Evolutionary conservation across 2,113 vertebrate genomes (phyloP), one percentile per base, ranked within the genome.

Genomic region (Chloroceryle aenea): DNA sequence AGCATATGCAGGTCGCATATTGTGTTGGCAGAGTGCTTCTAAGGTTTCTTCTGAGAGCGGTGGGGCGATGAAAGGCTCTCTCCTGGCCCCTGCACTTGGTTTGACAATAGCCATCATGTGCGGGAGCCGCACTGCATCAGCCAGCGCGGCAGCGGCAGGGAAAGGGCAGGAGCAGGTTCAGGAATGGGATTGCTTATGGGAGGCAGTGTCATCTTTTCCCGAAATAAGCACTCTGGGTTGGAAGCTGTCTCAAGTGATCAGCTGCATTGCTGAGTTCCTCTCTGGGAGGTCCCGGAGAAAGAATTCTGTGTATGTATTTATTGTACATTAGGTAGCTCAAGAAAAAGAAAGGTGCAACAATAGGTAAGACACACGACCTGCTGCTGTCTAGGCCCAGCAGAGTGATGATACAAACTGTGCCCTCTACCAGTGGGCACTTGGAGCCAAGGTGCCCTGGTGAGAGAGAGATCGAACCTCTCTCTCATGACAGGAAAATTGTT

Each of bases 401-500:
- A 64, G 93, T 85, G 86, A 89, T 91, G 96, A 93, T 85, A 93
- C 91, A 94, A 97, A 97, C 93, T 87, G 67, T 85, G 94, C 77
- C 93, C 89, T 92, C 48, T 97, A 93, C 96, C 95, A 96, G 94
- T 96, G 94, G 96, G 95, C 93, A 98, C 87, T 85, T 83, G 64
- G 88, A 97, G 93, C 97, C 96, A 97, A 80, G 22, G 95, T 97
- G 98, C 96, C 97, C 97, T 98, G 97, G 71, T 90, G 55, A 90
- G 85, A 85, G 87, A 76, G 88, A 90, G 95, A 88, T 92, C 76
- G 96, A 89, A 64, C 66, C 74, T 38, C 48, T 87, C 4, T 1
- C 95, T 97, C 97, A 95, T 97, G 97, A 97, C 80, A 97, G 97
- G 90, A 94, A 94, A 97, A 97, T 95, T 40, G 87, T 97, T 96